Evolutionary conservation across 2,888 invertebrate species (phyloP).

Genomic region (Apocheima hispidaria): DNA sequence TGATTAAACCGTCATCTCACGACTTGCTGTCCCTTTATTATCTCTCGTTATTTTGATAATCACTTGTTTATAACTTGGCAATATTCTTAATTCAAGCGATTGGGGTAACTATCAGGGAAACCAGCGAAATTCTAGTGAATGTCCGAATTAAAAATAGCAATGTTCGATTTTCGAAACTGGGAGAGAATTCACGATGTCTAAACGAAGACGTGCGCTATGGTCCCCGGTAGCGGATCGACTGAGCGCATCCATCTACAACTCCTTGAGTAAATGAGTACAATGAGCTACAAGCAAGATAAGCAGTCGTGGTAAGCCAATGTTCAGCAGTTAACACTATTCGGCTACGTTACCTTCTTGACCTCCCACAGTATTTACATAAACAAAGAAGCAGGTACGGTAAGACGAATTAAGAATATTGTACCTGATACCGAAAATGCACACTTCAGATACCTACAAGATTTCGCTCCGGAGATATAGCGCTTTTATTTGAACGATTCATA

Average conservation of each 20-base stretch:
- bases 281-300: constrained; percentile 17
- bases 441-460: constrained; percentile 8
- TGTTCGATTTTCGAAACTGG: constrained; percentile 2
- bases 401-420: constrained; percentile 2
- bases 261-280: constrained; percentile 8
- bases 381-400: constrained; percentile 10
- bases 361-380: constrained; percentile 15
- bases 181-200: not conserved
- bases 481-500: constrained; percentile 5
- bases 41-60: constrained; percentile 27
- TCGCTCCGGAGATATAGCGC: not conserved
- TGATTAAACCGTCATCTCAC: constrained; percentile 40
- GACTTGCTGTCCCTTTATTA: constrained; percentile 38
- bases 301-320: constrained; percentile 28
- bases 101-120: not conserved
- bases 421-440: constrained; percentile 16
- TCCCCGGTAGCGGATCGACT: constrained; percentile 45
- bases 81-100: not conserved
- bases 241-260: constrained; percentile 26
- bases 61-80: constrained; percentile 2
- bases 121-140: not conserved
- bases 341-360: constrained; percentile 27
- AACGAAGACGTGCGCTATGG: constrained; percentile 50
- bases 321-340: constrained; percentile 27
- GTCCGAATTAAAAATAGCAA: not conserved